These are phyloP conservation scores for Lophotriccus pileatus DNA, from an alignment of 2,797 vertebrate species.

Conservation along the genomic window DNA sequence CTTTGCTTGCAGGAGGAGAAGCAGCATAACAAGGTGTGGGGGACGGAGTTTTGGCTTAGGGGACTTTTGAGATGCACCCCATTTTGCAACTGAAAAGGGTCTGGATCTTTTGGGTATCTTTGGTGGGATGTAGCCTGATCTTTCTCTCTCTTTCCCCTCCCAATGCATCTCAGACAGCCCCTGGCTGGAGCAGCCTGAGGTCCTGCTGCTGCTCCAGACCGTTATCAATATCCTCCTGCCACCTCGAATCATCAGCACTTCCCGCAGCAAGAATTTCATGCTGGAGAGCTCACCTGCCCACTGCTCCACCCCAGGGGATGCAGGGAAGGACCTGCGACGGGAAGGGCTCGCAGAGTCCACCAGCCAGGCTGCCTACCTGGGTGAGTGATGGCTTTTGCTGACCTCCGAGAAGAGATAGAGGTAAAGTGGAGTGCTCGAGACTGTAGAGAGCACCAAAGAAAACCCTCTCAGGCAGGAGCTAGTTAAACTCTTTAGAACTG, in stretches of 20 bases:
- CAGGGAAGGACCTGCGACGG: conserved; percentile 89
- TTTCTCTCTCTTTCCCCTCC: conserved; percentile 30
- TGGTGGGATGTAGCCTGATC: not conserved
- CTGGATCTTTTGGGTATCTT: conserved; percentile 29
- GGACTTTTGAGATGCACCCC: not conserved
- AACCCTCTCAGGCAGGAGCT: not conserved
- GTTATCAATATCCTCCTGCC: conserved; percentile 97
- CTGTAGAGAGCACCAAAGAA: not conserved
- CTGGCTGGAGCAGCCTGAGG: conserved; percentile 93
- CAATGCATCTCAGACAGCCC: conserved; percentile 85
- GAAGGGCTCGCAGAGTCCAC: conserved; percentile 96
- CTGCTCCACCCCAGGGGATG: conserved; percentile 94
- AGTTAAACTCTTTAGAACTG: not conserved
- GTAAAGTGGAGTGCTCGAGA: not conserved
- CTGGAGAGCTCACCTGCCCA: conserved; percentile 96
- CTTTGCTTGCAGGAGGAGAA: conserved; percentile 60
- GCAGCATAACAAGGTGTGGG: conserved; percentile 36
- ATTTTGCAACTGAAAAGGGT: conserved; percentile 48
- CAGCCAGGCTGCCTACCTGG: conserved; percentile 96
- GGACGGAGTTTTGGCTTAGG: conserved; percentile 12
- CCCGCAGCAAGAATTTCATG: conserved; percentile 98
- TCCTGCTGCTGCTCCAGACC: conserved; percentile 95
- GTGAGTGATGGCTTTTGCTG: conserved; percentile 71
- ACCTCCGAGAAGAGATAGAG: not conserved
- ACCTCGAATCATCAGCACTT: conserved; percentile 96